Evolutionary conservation across 1,140 invertebrate genomes (phyloP).

Genomic region (Pseudomyrmex dendroicus): DNA sequence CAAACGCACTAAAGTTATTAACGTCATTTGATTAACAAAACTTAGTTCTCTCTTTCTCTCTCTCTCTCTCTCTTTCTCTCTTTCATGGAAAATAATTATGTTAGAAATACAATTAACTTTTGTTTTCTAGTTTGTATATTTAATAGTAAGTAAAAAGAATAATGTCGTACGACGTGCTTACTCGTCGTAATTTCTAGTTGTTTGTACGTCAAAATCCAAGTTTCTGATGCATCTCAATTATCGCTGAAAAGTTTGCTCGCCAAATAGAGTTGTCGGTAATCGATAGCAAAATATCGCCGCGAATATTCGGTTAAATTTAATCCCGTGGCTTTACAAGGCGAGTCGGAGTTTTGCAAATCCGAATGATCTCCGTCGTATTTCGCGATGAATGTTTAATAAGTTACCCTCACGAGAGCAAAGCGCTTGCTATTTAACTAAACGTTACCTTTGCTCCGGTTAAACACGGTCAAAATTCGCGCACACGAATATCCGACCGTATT

Average conservation of each 20-base stretch:
- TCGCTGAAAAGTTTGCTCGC: not conserved
- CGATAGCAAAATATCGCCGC: not conserved
- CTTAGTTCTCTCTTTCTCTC: too few species aligned
- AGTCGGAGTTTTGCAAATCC: conserved; percentile 32
- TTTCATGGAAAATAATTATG: too few species aligned
- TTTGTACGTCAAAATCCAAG: not conserved
- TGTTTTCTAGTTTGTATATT: too few species aligned
- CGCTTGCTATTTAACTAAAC: conserved; percentile 51
- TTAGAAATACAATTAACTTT: too few species aligned
- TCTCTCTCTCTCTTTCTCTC: too few species aligned
- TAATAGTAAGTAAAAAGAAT: too few species aligned
- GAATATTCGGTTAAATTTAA: conserved; percentile 19
- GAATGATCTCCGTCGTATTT: not conserved
- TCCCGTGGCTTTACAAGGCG: not conserved
- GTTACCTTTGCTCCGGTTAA: conserved; percentile 44
- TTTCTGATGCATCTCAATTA: not conserved
- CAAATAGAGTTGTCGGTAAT: not conserved
- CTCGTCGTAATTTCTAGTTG: not conserved
- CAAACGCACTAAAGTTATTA: not conserved
- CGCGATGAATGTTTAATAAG: conserved; percentile 42
- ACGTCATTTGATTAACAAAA: too few species aligned
- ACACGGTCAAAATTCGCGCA: conserved; percentile 20
- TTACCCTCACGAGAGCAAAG: not conserved
- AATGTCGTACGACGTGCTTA: too few species aligned
- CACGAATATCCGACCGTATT: not conserved